Percentiles rank a stretch among this genome's conserved stretches.
Evolutionary conservation across 2,113 vertebrate genomes (phyloP).

Genomic region (Pavo muticus): DNA sequence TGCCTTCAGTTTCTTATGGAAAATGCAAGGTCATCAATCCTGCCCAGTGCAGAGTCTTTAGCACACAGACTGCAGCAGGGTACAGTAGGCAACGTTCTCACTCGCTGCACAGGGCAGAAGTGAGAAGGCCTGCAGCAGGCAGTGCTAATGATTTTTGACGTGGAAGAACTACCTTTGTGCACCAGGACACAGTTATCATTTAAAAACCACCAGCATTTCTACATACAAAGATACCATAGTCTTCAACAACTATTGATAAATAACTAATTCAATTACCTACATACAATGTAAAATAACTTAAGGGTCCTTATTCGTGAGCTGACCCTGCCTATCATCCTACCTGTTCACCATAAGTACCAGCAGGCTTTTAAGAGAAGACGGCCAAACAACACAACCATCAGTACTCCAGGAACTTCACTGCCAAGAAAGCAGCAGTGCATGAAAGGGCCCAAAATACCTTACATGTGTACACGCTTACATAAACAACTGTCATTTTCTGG

Average conservation of each 20-base stretch:
- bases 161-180: neutral
- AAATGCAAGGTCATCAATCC: accelerated
- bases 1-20: accelerated
- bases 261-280: neutral
- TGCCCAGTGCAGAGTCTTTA: accelerated
- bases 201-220: neutral
- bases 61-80: neutral
- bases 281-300: neutral
- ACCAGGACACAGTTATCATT: neutral
- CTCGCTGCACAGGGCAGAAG: neutral
- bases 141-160: neutral
- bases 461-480: neutral
- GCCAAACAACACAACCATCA: neutral
- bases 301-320: neutral
- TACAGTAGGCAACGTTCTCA: neutral
- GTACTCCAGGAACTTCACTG: neutral
- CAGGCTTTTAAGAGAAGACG: neutral
- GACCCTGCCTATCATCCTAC: neutral
- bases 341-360: neutral
- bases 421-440: neutral
- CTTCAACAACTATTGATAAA: neutral
- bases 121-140: neutral
- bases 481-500: neutral
- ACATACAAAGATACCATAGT: accelerated
- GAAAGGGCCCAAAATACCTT: neutral